Percentiles rank a stretch among this genome's conserved stretches.
Evolutionary conservation across 2,888 invertebrate species (phyloP).

Genomic region (Rhingia campestris): DNA sequence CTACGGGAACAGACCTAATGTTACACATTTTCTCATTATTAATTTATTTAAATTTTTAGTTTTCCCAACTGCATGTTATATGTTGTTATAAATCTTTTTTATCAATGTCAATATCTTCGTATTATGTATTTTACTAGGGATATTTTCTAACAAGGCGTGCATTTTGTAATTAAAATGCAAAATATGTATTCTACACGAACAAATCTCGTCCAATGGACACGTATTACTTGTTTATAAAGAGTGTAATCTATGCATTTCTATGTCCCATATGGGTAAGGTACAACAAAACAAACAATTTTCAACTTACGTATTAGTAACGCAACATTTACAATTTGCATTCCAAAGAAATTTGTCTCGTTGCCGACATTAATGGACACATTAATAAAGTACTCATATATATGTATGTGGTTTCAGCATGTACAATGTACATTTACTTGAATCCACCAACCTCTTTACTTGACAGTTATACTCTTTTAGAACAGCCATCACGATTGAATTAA

Average conservation of each 20-base stretch:
- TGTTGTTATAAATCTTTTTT: too few species aligned
- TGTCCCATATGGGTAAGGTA: background rate
- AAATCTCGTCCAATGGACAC: too few species aligned
- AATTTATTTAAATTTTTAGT: too few species aligned
- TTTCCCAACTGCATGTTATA: too few species aligned
- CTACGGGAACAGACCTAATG: too few species aligned
- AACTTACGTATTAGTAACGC: constrained; percentile 4
- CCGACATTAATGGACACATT: constrained; percentile 14
- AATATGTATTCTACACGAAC: too few species aligned
- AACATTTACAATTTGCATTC: constrained; percentile 48
- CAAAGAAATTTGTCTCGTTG: constrained; percentile 1
- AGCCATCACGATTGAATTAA: constrained; percentile 48
- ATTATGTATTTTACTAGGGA: too few species aligned
- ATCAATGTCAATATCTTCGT: too few species aligned
- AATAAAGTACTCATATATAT: constrained; percentile 1
- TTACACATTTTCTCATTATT: too few species aligned
- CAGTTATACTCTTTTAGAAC: constrained; percentile 16
- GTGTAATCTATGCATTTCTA: background rate
- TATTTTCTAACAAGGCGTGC: too few species aligned
- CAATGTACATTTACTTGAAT: background rate
- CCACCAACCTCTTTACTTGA: background rate
- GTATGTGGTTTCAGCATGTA: background rate
- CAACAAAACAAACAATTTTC: background rate
- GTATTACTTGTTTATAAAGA: background rate
- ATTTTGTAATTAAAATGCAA: too few species aligned